Conservation (phyloP, 2,113 vertebrate species). For the Ramphastos sulfuratus region DNA sequence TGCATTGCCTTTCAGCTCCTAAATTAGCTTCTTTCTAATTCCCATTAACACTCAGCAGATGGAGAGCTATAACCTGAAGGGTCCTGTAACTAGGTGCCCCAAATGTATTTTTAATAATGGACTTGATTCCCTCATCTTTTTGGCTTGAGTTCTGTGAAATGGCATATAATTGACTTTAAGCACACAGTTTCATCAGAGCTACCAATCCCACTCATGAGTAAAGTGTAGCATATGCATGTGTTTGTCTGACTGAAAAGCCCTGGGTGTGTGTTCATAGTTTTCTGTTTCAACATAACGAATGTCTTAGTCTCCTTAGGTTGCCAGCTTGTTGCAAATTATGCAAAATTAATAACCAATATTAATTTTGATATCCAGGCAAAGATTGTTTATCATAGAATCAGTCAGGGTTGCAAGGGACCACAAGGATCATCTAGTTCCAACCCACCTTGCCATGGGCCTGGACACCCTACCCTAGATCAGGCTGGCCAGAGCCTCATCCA, state of each 20-base stretch:
- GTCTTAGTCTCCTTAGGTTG: neutral
- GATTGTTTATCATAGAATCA: too few relatives aligned
- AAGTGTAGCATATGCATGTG: neutral
- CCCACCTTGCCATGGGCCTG: too few relatives aligned
- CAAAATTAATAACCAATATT: too few relatives aligned
- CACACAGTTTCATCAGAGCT: neutral
- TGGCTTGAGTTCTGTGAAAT: neutral
- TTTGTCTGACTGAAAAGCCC: neutral
- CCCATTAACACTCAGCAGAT: conserved; percentile 36
- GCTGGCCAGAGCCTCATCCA: too few relatives aligned
- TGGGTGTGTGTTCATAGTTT: neutral
- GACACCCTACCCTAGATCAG: too few relatives aligned
- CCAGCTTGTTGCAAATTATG: neutral
- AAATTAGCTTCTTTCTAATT: conserved; percentile 60
- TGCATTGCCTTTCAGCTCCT: conserved; percentile 38
- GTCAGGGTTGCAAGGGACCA: too few relatives aligned
- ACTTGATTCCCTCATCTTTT: neutral
- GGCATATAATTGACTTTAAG: neutral
- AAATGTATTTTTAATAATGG: neutral
- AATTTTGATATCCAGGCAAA: too few relatives aligned
- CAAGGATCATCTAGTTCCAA: too few relatives aligned
- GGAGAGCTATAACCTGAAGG: conserved; percentile 25
- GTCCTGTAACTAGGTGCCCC: neutral
- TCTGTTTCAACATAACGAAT: neutral
- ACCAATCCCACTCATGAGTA: neutral